Evolutionary conservation across 2,113 vertebrate species (phyloP).

Genomic region (Podarcis muralis): DNA sequence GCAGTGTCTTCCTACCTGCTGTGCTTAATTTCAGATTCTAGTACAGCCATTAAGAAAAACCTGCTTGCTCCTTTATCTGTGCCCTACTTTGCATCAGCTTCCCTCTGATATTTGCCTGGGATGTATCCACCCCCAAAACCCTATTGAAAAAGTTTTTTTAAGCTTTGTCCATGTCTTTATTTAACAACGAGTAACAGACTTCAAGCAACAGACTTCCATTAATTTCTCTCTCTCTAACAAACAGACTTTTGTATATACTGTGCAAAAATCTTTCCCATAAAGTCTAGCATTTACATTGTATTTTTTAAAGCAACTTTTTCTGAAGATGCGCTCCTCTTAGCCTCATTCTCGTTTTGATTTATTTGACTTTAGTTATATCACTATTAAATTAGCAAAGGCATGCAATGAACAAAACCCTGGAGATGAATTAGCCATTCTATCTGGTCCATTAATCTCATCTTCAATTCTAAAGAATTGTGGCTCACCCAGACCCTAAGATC

Average conservation of each 20-base stretch:
- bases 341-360: slow-evolving; percentile 84
- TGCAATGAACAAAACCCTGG: slow-evolving; percentile 80
- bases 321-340: slow-evolving; percentile 42
- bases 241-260: neutral
- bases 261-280: neutral
- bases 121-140: neutral
- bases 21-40: slow-evolving; percentile 72
- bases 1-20: slow-evolving; percentile 67
- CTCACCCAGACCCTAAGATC: slow-evolving; percentile 80
- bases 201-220: neutral
- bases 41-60: slow-evolving; percentile 63
- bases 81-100: slow-evolving; percentile 53
- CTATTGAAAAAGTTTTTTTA: slow-evolving; percentile 47
- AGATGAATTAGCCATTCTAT: slow-evolving; percentile 82
- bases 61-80: slow-evolving; percentile 56
- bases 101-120: slow-evolving; percentile 38
- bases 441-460: slow-evolving; percentile 81
- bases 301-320: slow-evolving; percentile 22
- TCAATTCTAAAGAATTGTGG: slow-evolving; percentile 81
- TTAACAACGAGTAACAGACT: neutral
- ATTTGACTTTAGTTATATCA: slow-evolving; percentile 77
- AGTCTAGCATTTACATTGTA: slow-evolving; percentile 3
- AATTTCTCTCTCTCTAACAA: neutral
- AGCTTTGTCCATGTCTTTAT: neutral
- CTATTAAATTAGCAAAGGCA: slow-evolving; percentile 81